A percentile compares a stretch with the other conserved stretches of the same genome.
Evolutionary conservation across 2,797 vertebrate genomes (phyloP).

Genomic region (Amazona ochrocephala): DNA sequence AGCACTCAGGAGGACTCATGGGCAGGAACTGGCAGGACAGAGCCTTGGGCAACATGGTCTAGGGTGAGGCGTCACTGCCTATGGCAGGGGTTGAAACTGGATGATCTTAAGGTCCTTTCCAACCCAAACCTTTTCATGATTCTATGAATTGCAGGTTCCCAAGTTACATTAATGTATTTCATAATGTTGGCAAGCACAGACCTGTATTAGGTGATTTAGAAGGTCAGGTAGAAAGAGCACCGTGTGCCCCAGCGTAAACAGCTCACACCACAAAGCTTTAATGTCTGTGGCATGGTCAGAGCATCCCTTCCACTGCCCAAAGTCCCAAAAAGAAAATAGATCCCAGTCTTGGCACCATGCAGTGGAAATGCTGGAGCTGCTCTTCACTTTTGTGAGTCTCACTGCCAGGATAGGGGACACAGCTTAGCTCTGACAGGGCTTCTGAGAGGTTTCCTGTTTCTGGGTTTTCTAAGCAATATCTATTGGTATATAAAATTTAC

Average conservation of each 20-base stretch:
- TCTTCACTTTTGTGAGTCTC: not conserved
- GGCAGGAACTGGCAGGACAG: not conserved
- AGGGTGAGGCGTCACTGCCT: too few relatives aligned
- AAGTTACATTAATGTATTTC: not conserved
- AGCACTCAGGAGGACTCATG: rapidly evolving
- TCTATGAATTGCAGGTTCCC: not conserved
- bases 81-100: too few relatives aligned
- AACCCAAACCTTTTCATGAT: too few relatives aligned
- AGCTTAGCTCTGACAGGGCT: not conserved
- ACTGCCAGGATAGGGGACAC: not conserved
- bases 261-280: rapidly evolving
- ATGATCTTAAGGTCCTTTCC: too few relatives aligned
- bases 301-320: not conserved
- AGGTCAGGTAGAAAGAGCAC: not conserved
- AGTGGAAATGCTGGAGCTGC: not conserved
- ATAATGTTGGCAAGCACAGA: not conserved
- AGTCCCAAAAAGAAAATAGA: not conserved
- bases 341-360: not conserved
- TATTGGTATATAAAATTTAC: not conserved
- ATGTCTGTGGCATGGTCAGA: not conserved
- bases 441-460: not conserved
- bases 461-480: rapidly evolving
- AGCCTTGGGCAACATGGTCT: not conserved
- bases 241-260: rapidly evolving
- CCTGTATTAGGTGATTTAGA: not conserved